Conservation (phyloP, 2,113 vertebrate species). For the Ophiodon elongatus region DNA sequence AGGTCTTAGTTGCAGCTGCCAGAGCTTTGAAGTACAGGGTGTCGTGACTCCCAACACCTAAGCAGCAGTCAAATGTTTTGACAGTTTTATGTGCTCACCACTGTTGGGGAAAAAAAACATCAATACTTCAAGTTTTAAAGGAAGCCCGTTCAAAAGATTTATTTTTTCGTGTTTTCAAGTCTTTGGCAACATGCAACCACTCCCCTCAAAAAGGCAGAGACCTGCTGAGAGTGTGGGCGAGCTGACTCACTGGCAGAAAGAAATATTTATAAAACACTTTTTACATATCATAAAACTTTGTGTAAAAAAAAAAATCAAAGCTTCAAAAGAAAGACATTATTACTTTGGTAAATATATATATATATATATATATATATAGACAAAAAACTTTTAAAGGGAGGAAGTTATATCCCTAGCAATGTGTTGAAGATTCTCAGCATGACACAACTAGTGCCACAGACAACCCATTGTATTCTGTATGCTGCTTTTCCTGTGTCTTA, state of each 20-base stretch:
- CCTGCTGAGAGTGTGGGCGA: constrained; percentile 27
- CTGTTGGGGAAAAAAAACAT: not conserved
- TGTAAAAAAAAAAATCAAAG: constrained; percentile 9
- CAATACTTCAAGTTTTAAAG: not conserved
- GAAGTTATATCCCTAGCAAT: not conserved
- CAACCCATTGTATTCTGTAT: not conserved
- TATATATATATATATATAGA: too few relatives aligned
- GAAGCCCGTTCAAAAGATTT: not conserved
- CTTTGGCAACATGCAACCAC: not conserved
- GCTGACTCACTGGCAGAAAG: constrained; percentile 8
- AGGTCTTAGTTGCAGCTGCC: not conserved
- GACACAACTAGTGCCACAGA: not conserved
- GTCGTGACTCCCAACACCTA: not conserved
- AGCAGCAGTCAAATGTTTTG: not conserved
- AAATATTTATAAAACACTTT: not conserved
- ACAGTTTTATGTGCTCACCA: not conserved
- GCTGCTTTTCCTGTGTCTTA: not conserved
- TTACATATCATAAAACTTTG: not conserved
- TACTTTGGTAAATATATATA: not conserved
- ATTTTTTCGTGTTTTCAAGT: not conserved
- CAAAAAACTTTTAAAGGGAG: not conserved
- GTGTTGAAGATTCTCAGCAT: not conserved
- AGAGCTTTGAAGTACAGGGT: not conserved
- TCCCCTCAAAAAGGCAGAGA: constrained; percentile 1
- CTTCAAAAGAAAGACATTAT: not conserved